A percentile compares a stretch with the other conserved stretches of the same genome.
These are phyloP conservation scores for Clamator glandarius DNA, from an alignment of 2,797 vertebrate species.

Conservation along the genomic window DNA sequence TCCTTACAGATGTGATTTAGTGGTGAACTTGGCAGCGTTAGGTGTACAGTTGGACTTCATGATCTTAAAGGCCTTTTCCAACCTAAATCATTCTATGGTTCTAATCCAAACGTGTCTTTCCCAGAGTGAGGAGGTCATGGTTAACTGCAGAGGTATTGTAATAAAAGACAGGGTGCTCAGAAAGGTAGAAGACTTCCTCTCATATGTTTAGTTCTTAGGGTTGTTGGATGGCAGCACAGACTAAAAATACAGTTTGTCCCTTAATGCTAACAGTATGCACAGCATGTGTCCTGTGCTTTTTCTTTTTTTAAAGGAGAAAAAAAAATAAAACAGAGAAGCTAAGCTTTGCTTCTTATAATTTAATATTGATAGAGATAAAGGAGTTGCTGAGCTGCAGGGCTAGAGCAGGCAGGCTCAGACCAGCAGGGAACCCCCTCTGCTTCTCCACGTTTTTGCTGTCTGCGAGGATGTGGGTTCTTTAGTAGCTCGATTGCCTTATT, in stretches of 20 bases:
- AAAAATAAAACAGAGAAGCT: neutral
- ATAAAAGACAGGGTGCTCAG: neutral
- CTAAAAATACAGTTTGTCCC: neutral
- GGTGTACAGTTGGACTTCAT: neutral
- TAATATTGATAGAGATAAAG: neutral
- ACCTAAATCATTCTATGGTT: neutral
- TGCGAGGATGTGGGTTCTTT: fast-evolving
- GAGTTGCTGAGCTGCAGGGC: neutral
- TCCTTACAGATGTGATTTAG: neutral
- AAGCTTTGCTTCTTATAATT: neutral
- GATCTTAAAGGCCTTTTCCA: neutral
- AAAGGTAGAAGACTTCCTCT: neutral
- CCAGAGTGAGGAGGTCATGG: neutral
- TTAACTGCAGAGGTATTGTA: neutral
- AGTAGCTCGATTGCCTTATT: slow-evolving; percentile 44
- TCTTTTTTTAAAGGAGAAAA: too few relatives aligned
- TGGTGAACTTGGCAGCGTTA: neutral
- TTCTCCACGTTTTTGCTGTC: neutral
- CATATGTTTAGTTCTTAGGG: neutral
- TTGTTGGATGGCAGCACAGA: neutral
- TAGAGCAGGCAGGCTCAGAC: neutral
- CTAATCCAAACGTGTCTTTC: neutral
- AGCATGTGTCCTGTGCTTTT: neutral
- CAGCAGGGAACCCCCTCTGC: neutral
- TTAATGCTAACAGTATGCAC: neutral